Conservation (phyloP, 2,797 vertebrate genomes). For the Gadopsis marmoratus region DNA sequence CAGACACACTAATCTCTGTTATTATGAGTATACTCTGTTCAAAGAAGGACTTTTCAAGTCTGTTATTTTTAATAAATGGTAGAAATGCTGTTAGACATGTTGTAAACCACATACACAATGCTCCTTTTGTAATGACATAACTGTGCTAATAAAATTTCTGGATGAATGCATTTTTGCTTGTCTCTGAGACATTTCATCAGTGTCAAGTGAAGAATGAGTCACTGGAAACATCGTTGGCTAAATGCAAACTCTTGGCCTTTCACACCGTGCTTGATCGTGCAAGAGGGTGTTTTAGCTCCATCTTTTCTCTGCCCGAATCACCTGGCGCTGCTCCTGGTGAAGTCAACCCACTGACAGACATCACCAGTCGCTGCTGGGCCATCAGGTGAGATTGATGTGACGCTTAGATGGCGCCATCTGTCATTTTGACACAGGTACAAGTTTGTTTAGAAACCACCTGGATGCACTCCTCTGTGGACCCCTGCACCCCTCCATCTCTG, state of each 20-base stretch:
- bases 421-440: constrained; percentile 64
- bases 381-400: constrained; percentile 62
- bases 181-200: constrained; percentile 2
- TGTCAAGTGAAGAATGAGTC: constrained; percentile 20
- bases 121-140: constrained; percentile 74
- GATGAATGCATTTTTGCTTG: constrained; percentile 46
- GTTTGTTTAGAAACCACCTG: constrained; percentile 55
- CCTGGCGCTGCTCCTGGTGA: constrained; percentile 31
- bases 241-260: constrained; percentile 24
- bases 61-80: constrained; percentile 75
- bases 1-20: constrained; percentile 43
- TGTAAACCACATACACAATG: constrained; percentile 72
- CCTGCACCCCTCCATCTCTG: not conserved
- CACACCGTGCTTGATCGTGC: constrained; percentile 5
- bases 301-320: constrained; percentile 29
- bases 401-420: constrained; percentile 56
- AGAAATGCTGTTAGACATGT: constrained; percentile 66
- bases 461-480: constrained; percentile 26
- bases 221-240: not conserved
- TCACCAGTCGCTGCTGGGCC: constrained; percentile 49
- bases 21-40: constrained; percentile 57
- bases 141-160: constrained; percentile 70
- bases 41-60: constrained; percentile 66
- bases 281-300: constrained; percentile 32
- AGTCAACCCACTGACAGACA: constrained; percentile 35